Evolutionary conservation across 2,113 vertebrate genomes (phyloP).

Genomic region (Craseonycteris thonglongyai): DNA sequence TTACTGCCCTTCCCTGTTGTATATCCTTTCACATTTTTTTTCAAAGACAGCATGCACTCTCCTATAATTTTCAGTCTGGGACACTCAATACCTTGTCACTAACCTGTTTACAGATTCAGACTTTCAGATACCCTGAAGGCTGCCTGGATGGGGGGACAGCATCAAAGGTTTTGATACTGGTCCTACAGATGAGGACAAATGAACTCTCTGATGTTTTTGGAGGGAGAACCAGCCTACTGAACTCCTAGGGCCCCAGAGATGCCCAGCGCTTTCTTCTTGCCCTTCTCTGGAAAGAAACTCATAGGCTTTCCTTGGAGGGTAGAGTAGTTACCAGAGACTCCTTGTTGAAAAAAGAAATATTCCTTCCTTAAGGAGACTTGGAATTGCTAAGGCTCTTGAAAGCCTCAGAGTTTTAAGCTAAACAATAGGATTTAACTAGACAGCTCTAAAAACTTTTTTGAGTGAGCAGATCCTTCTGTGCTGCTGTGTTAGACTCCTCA

Average conservation of each 20-base stretch:
- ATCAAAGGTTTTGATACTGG: neutral
- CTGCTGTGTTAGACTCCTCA: neutral
- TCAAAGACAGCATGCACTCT: neutral
- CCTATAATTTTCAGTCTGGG: neutral
- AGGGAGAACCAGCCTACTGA: neutral
- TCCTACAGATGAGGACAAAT: neutral
- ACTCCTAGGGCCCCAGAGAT: neutral
- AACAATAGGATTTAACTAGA: neutral
- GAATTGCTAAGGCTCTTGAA: neutral
- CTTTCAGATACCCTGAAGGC: neutral
- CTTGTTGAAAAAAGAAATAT: neutral
- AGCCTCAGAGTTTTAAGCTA: neutral
- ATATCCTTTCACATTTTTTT: neutral
- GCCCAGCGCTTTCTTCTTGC: neutral
- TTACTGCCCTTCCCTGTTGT: neutral
- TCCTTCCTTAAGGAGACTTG: neutral
- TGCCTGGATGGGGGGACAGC: neutral
- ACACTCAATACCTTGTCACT: neutral
- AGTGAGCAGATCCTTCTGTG: neutral
- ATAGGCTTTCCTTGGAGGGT: neutral
- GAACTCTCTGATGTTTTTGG: neutral
- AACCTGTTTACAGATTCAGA: neutral
- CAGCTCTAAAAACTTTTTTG: neutral
- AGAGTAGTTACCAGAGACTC: neutral
- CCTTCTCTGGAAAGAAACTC: neutral